Percentiles rank a stretch among this genome's conserved stretches.
These are phyloP conservation scores for Drosophila borealis DNA, from an alignment of 2,888 invertebrate genomes.

Conservation along the genomic window DNA sequence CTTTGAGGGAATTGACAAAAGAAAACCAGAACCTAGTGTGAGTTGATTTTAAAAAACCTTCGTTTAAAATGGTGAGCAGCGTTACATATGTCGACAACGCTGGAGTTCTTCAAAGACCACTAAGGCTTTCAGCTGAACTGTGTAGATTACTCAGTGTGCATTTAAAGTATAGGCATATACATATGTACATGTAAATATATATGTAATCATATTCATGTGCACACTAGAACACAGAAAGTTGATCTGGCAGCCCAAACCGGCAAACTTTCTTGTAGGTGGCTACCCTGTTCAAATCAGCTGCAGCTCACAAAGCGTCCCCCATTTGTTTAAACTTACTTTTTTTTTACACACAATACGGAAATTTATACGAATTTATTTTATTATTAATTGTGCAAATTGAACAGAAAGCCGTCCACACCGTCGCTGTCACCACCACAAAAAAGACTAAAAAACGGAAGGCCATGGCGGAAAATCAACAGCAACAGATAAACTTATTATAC, in stretches of 20 bases:
- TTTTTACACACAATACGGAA: not conserved
- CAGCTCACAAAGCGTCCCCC: conserved; percentile 10
- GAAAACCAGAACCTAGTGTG: conserved; percentile 16
- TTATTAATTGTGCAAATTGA: conserved; percentile 4
- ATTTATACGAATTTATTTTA: conserved; percentile 7
- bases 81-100: not conserved
- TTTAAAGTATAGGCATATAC: not conserved
- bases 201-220: conserved; percentile 3
- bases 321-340: conserved; percentile 16
- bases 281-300: conserved; percentile 62
- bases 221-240: conserved; percentile 2
- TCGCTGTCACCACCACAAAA: conserved; percentile 18
- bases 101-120: not conserved
- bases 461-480: conserved; percentile 52
- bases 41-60: conserved; percentile 27
- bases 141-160: not conserved
- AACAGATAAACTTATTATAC: conserved; percentile 46
- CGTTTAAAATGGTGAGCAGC: not conserved
- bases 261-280: conserved; percentile 32
- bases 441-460: conserved; percentile 48
- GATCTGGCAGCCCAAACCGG: conserved; percentile 11
- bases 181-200: not conserved
- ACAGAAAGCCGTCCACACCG: conserved; percentile 11
- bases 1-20: conserved; percentile 29
- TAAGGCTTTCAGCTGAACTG: not conserved